Evolutionary conservation across 2,797 vertebrate genomes (phyloP), one percentile per base, ranked within the genome.

Genomic region (Dicrostonyx torquatus): DNA sequence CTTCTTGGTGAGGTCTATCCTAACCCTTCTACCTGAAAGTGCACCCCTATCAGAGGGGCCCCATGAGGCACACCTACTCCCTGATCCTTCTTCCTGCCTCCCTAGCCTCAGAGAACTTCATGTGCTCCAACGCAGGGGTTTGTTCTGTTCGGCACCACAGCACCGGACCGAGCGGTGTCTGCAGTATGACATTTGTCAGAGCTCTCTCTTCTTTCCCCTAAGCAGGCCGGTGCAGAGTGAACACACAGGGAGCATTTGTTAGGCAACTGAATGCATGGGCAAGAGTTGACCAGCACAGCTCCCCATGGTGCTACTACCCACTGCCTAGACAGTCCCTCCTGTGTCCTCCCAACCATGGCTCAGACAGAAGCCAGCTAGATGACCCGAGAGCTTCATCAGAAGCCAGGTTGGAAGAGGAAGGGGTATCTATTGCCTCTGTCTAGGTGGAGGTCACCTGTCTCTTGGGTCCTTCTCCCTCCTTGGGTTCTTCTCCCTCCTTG

Each of bases 41-140:
- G n/a, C 48, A 43, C 0, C 17, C 68, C 22, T 78, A 20, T 11
- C 40, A 37, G 4, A 13, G 24, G 26, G 12, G 18, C 11, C 29
- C 6, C 31, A 55, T 18, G 1, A 3, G 1, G 0, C 26, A 22
- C 1, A 1, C 62, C n/a, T 31, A 43, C 68, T 20, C 26, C 60
- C 53, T 11, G 43, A 5, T 26, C 34, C 45, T 55, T 45, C 82
- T 40, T 40, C 68, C 29, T 72, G 62, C 20, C 76, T 78, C 80
- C 80, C 2, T 64, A 45, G 6, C 84, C 60, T 90, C 17, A 5
- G n/a, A 73, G 76, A 58, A 26, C 34, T 26, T 31, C 20, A 31
- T 1, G 10, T 4, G 4, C 26, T 43, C 86, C 53, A 29, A 20
- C 40, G 14, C 12, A 20, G 45, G 24, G 7, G 37, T n/a, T 76